These are phyloP conservation scores for Pachydiplax longipennis DNA, from an alignment of 2,888 invertebrate genomes.

Conservation along the genomic window DNA sequence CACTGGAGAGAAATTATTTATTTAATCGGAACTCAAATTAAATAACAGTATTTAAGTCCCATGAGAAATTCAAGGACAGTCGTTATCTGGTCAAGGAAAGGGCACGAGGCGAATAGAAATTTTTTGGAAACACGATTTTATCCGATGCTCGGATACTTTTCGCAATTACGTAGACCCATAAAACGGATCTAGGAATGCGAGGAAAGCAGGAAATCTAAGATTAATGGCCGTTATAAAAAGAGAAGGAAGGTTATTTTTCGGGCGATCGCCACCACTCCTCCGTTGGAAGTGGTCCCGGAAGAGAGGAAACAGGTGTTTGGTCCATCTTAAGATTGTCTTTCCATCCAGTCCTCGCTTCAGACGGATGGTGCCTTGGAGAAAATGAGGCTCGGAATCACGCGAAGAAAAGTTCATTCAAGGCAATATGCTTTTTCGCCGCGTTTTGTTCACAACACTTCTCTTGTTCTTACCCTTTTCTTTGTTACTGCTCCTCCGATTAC, in stretches of 20 bases:
- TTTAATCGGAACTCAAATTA: neutral
- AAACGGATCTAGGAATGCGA: neutral
- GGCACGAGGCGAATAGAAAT: neutral
- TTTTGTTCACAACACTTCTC: too few species aligned
- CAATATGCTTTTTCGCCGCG: too few species aligned
- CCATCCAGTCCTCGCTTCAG: too few species aligned
- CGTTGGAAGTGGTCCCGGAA: too few species aligned
- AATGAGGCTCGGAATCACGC: too few species aligned
- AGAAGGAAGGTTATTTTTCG: too few species aligned
- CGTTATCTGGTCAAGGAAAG: neutral
- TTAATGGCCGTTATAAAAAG: slow-evolving; percentile 16
- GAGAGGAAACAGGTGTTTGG: too few species aligned
- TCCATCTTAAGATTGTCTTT: too few species aligned
- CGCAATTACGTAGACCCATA: neutral
- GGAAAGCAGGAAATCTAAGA: neutral
- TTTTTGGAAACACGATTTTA: neutral
- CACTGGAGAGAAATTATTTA: neutral
- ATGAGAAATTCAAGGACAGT: neutral
- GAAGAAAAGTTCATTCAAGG: too few species aligned
- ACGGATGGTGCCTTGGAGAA: too few species aligned
- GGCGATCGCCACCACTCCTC: too few species aligned
- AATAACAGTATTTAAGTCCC: neutral
- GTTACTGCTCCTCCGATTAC: neutral
- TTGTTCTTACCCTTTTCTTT: neutral
- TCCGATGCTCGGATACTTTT: neutral